Evolutionary conservation across 2,888 invertebrate genomes (phyloP), one percentile per base, ranked within the genome.

Genomic region (Parelbella ahira): DNA sequence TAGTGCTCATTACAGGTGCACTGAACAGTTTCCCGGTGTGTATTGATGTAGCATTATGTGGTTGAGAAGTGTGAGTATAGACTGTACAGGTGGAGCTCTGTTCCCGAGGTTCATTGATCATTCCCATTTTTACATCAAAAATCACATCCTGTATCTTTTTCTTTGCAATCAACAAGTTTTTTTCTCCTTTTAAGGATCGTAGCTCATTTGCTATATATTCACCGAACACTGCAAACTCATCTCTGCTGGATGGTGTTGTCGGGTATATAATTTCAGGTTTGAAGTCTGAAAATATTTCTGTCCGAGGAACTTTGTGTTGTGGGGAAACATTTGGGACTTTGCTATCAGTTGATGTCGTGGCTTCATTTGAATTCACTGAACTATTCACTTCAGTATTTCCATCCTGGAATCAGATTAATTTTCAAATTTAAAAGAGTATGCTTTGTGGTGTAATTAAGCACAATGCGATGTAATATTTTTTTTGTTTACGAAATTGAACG

Each of bases 121-220:
- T 82, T 7, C 87, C 88, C 89, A 90, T 90, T 64, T 89, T 90
- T 0, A 90, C 89, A 54, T 90, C 90, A 64, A 89, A 90, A 53
- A 90, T 87, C 5, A 88, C 86, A 54, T 90, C 90, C 54, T 90
- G 89, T 44, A 90, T 90, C 59, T 90, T 90, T 56, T 90, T 90
- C 56, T 90, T 90, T 0, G 89, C 83, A 2, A 90, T 76, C 2
- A 89, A 61, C 5, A 90, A 60, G 44, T 89, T 88, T 53, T 89
- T 89, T 28, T 90, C 82, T 9, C 88, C 89, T 60, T 82, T 86
- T 8, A 90, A 68, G 20, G 88, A 88, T 3, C 90, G 71, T 51
- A 90, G 68, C 58, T 90, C 90, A 56, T 90, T 90, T 1, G 90
- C 90, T 37, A 90, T 72, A 48, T 90, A 90, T 67, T 90, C 90